phyloP scores from a whole-genome alignment of 2,888 invertebrate species.

The Cylindroiulus punctatus region DNA sequence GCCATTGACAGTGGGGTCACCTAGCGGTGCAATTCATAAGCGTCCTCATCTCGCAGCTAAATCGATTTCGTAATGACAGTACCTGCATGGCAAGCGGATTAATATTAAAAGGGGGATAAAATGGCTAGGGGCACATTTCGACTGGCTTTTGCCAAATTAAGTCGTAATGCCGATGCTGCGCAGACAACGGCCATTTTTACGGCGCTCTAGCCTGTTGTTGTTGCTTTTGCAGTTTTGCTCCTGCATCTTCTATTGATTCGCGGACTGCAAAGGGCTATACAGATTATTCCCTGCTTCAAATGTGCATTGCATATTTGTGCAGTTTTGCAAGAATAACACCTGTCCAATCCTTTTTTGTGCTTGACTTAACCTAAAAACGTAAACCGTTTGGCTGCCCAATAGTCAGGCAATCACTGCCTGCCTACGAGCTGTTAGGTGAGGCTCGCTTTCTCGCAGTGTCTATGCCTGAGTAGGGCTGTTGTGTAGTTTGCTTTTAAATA shows the following conservation, averaged over 20 bases:
- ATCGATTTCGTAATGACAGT: conserved; percentile 3
- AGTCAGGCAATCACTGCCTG: no score
- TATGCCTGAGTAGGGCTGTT: no score
- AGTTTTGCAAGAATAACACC: no score
- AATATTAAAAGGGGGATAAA: conserved; percentile 6
- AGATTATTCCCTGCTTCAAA: neutral
- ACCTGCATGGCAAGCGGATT: neutral
- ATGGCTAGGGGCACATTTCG: neutral
- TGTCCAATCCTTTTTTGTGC: no score
- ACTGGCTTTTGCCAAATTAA: conserved; percentile 29
- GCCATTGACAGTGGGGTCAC: neutral
- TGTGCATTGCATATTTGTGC: no score
- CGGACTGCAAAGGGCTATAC: neutral
- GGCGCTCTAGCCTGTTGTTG: neutral
- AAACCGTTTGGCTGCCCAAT: no score
- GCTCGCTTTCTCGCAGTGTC: no score
- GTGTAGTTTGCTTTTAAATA: no score
- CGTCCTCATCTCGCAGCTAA: neutral
- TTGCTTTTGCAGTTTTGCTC: neutral
- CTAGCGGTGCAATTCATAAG: neutral
- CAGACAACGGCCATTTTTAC: neutral
- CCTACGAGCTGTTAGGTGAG: no score
- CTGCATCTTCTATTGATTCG: no score
- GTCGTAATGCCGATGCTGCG: neutral
- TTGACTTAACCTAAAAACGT: no score